Evolutionary conservation across 2,888 invertebrate genomes (phyloP), one percentile per base, ranked within the genome.

Genomic region (Parnassius smintheus): DNA sequence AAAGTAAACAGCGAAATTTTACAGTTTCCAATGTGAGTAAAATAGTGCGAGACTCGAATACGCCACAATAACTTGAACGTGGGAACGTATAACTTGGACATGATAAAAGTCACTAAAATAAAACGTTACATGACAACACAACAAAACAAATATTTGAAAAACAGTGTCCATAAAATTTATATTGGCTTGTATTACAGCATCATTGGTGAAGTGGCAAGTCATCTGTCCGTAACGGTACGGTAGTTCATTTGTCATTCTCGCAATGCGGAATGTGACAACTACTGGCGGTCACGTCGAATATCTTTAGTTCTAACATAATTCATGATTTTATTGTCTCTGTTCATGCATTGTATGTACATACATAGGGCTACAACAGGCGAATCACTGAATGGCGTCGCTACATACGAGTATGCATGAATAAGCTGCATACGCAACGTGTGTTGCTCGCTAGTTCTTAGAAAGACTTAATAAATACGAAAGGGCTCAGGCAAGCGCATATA

Each of bases 221-320:
- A 86, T 79, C 75, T 70, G 78, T 76, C 76, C 61, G 70, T 75
- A 82, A 79, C 79, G 77, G 76, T 72, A 76, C 75, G 75, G 73
- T 75, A 75, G 69, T 76, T 75, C 80, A 86, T 86, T 80, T 76
- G 82, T 86, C 85, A 85, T 80, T 74, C 70, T 66, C 66, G 74
- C 73, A 68, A 72, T 73, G 74, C 67, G 70, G 74, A 76, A 63
- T 76, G 72, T 75, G 81, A 78, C 78, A 76, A 70, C 74, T 78
- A 73, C 72, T 69, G 75, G 73, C 72, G 71, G 72, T 75, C 70
- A 75, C 76, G 81, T 81, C 82, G 80, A 79, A 82, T 77, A 77
- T 70, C 75, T 76, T 73, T 63, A 68, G 72, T 70, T 70, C 71
- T 71, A 74, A 74, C 75, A 82, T 83, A 78, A 75, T 80, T 82